Percentiles rank a stretch among this genome's conserved stretches.
Conservation (phyloP, 2,888 invertebrate species). For the Melipona bicolor region DNA sequence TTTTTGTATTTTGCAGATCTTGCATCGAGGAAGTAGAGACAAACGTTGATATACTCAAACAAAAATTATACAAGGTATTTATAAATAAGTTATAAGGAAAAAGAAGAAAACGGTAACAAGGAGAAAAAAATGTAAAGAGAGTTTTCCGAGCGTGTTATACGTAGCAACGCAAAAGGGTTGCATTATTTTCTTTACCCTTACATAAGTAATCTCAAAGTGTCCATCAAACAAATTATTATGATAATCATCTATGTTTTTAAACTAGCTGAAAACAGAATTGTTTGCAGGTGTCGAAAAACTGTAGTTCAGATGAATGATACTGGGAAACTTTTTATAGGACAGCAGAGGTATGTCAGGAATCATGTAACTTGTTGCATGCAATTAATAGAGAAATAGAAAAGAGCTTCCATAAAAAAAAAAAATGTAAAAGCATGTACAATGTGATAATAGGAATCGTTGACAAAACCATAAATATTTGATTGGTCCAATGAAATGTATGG, state of each 20-base stretch:
- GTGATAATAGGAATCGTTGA: background rate
- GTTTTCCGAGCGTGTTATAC: background rate
- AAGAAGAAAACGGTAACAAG: background rate
- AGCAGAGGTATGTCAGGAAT: constrained; percentile 91
- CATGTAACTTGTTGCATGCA: background rate
- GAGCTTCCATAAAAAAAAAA: too few species aligned
- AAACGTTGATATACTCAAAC: constrained; percentile 94
- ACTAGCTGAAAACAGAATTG: constrained; percentile 15
- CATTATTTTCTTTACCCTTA: background rate
- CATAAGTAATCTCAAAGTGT: background rate
- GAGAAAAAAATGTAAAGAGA: background rate
- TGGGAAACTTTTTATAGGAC: constrained; percentile 95
- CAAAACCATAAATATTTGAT: background rate
- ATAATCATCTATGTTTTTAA: background rate
- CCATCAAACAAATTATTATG: background rate
- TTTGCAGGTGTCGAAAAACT: constrained; percentile 91
- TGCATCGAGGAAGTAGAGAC: constrained; percentile 94
- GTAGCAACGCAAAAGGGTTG: background rate
- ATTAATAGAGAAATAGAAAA: background rate
- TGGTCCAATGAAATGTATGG: background rate
- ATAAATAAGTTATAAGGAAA: background rate
- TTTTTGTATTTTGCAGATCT: constrained; percentile 86
- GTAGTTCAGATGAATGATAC: constrained; percentile 95
- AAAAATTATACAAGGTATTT: constrained; percentile 93
- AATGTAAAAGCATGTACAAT: too few species aligned